Conservation (phyloP, 2,888 invertebrate genomes). For the Apomyelois bistriatella region DNA sequence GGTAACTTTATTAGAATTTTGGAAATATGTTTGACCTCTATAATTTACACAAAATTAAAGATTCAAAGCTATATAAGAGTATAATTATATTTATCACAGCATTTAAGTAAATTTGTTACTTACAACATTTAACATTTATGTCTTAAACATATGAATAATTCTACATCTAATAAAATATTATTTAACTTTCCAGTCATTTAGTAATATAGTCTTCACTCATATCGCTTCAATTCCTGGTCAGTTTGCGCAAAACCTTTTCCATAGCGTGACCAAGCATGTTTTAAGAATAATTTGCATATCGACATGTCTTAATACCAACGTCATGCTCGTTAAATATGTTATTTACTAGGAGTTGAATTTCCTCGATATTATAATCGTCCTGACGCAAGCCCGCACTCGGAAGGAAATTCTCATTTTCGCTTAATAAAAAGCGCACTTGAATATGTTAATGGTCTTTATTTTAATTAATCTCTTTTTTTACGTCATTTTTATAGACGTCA, state of each 20-base stretch:
- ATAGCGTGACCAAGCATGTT: slow-evolving; percentile 4
- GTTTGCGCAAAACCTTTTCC: slow-evolving; percentile 7
- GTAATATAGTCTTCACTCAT: neutral
- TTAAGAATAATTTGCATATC: slow-evolving; percentile 4
- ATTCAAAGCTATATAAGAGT: no score
- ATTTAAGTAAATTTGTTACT: no score
- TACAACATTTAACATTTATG: no score
- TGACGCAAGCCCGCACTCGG: slow-evolving; percentile 48
- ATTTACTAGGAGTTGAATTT: slow-evolving; percentile 25
- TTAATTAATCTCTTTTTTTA: slow-evolving; percentile 4
- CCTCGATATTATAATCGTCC: slow-evolving; percentile 39
- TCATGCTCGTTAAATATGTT: slow-evolving; percentile 19
- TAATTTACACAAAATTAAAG: no score
- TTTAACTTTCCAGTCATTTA: neutral
- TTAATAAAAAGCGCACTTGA: slow-evolving; percentile 15
- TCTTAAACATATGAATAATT: no score
- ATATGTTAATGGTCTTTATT: slow-evolving; percentile 3
- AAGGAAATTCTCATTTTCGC: slow-evolving; percentile 44
- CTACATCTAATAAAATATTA: no score
- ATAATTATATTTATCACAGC: no score
- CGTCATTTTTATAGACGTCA: slow-evolving; percentile 5
- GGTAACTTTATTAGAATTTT: no score
- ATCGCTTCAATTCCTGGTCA: neutral
- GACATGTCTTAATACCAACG: slow-evolving; percentile 16
- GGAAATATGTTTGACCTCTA: no score